These are phyloP conservation scores for Coregonus clupeaformis DNA, from an alignment of 2,113 vertebrate species.

Conservation along the genomic window DNA sequence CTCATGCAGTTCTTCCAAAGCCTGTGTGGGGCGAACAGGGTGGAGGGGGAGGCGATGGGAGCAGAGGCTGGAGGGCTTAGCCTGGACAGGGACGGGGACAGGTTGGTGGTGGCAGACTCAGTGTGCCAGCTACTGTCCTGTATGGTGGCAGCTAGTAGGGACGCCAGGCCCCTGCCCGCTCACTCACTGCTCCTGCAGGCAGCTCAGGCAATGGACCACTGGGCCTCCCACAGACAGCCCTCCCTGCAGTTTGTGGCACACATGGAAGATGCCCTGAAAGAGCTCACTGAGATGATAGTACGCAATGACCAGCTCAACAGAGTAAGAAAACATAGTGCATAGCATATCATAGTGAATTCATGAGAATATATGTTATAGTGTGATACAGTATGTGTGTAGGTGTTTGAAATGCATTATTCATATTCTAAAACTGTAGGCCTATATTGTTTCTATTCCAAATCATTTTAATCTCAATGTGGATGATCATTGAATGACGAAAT, in stretches of 20 bases:
- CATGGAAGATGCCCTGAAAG: slow-evolving; percentile 78
- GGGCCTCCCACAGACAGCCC: slow-evolving; percentile 62
- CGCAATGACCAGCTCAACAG: slow-evolving; percentile 61
- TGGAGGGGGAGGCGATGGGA: slow-evolving; percentile 51
- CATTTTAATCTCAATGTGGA: neutral
- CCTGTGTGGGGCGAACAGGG: slow-evolving; percentile 75
- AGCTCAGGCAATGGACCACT: slow-evolving; percentile 65
- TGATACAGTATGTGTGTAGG: neutral
- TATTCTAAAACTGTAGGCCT: neutral
- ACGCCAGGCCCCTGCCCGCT: slow-evolving; percentile 58
- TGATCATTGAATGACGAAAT: neutral
- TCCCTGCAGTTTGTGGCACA: slow-evolving; percentile 69
- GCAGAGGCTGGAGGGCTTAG: slow-evolving; percentile 56
- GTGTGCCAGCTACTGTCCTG: slow-evolving; percentile 78
- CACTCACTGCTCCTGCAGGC: slow-evolving; percentile 66
- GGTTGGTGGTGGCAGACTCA: slow-evolving; percentile 70
- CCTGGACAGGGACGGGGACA: slow-evolving; percentile 55
- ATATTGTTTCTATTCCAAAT: neutral
- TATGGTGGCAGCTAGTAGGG: slow-evolving; percentile 71
- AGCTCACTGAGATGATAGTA: slow-evolving; percentile 76
- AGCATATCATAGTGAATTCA: neutral
- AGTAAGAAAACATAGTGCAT: slow-evolving; percentile 70
- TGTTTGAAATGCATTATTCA: neutral
- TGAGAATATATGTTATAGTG: neutral
- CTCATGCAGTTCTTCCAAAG: slow-evolving; percentile 80